These are phyloP conservation scores for Tachysurus fulvidraco DNA, from an alignment of 2,113 vertebrate species.

Conservation along the genomic window DNA sequence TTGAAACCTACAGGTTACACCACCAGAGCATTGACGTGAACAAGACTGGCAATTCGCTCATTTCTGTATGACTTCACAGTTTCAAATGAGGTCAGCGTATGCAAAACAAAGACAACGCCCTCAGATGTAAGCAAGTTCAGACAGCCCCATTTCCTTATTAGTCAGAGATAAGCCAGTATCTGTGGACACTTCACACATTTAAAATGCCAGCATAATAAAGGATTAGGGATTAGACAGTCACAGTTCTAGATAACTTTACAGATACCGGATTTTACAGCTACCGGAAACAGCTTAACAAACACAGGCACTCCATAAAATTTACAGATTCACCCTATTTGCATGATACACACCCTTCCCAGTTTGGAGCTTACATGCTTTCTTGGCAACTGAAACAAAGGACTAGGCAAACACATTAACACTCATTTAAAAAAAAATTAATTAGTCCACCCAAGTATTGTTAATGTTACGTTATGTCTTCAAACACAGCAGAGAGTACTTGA, in stretches of 20 bases:
- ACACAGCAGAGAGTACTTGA: not conserved
- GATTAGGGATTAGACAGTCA: not conserved
- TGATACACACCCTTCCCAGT: constrained; percentile 26
- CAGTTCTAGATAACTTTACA: not conserved
- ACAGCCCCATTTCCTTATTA: constrained; percentile 57
- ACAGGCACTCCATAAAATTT: not conserved
- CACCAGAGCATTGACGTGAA: not conserved
- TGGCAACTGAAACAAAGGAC: not conserved
- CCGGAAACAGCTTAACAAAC: not conserved
- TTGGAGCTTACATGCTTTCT: not conserved
- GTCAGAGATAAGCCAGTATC: constrained; percentile 26
- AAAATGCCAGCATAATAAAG: not conserved
- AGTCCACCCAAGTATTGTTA: too few species aligned
- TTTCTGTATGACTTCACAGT: constrained; percentile 54
- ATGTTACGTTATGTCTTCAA: not conserved
- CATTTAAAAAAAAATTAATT: too few species aligned
- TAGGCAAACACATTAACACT: not conserved
- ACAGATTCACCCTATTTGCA: constrained; percentile 48
- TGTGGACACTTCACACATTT: not conserved
- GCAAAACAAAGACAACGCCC: constrained; percentile 67
- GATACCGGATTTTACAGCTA: not conserved
- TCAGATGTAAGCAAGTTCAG: constrained; percentile 56
- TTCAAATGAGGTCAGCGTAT: constrained; percentile 62
- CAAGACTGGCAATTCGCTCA: constrained; percentile 30
- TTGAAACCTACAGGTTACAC: constrained; percentile 8